Base-by-base conservation (phyloP, 2,888 invertebrate genomes). In the Ornithoptera priamus region DNA sequence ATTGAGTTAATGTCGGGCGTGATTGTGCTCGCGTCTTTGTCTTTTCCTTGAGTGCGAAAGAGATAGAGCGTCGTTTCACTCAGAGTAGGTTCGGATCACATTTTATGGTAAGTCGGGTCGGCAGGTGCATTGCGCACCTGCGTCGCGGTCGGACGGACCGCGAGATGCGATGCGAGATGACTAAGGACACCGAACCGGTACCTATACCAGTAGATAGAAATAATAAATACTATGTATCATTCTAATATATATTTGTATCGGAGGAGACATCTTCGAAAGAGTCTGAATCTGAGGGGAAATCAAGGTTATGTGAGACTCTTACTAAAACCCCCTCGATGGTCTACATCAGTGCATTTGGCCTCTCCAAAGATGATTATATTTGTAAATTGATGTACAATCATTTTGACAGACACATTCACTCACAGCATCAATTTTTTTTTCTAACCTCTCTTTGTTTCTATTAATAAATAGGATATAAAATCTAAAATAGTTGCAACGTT, bases 61-160 rank as follows among this genome's bases (percentile, higher is more conserved):
- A 86, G 91, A 90, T 75, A 80, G 80, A 77, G 79, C 78, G 77
- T 85, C 84, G 87, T 87, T 90, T 87, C 86, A 86, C 80, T 78
- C 84, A 78, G 87, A 88, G 87, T 88, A 85, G 86, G 86, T 86
- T 88, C 80, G 83, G 86, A 89, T 91, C 88, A 89, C 90, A 90
- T 92, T 92, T 91, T 91, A 92, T 91, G 90, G 90, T 90, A 89
- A 90, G 91, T 88, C 88, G 90, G 81, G 82, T 82, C 80, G 86
- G 88, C 91, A 92, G 91, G 92, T 91, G 92, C 86, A 88, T 77
- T 84, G 76, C 89, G 85, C 92, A 92, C 92, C 92, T 92, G 92
- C 91, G 86, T 83, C 83, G 86, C 85, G 88, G 85, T 85, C 88
- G 83, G 85, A 81, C 77, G 73, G 71, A 74, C 76, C 74, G 71